Evolutionary conservation across 1,140 invertebrate species (phyloP), one percentile per base, ranked within the genome.

Genomic region (Geopemphigus sp.): DNA sequence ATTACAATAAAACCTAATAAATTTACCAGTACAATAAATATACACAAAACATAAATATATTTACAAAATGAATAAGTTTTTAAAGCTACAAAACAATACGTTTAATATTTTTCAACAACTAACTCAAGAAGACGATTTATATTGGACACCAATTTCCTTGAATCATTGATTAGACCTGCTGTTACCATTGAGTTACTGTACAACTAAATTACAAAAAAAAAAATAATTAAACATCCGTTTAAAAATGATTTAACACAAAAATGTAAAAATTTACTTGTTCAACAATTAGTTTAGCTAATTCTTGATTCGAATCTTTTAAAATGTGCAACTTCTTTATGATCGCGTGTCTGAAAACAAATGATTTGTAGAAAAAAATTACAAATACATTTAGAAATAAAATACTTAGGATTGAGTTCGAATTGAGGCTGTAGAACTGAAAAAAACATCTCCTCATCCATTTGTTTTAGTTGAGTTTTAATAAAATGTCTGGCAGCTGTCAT

Each of bases 401-500:
- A 78, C 74, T 91, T 94, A 12, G 94, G 92, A 87, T 98, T 98
- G 66, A 99, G 92, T 86, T 98, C 96, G 47, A 98, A 87, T 82
- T 94, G 92, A 0, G 96, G 96, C 84, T 97, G 93, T 45, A 98
- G 87, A 22, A 98, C 85, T 1, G 93, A 90, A 84, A 92, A 96
- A 83, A 94, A 89, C 83, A 94, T 92, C 82, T 96, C 94, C 83
- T 96, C 94, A 0, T 91, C 90, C 45, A 97, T 87, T 83, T 92
- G 90, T 84, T 94, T 91, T 72, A 93, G 90, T 83, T 96, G 94
- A 6, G 95, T 96, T 66, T 93, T 89, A 80, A 98, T 91, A 83
- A 98, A 98, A 86, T 98, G 96, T 81, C 97, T 87, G 0, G 96
- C 96, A 14, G 95, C 93, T 1, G 94, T 95, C 95, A 98, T 98